These are phyloP conservation scores for Carettochelys insculpta DNA, from an alignment of 2,113 vertebrate species.

Conservation along the genomic window DNA sequence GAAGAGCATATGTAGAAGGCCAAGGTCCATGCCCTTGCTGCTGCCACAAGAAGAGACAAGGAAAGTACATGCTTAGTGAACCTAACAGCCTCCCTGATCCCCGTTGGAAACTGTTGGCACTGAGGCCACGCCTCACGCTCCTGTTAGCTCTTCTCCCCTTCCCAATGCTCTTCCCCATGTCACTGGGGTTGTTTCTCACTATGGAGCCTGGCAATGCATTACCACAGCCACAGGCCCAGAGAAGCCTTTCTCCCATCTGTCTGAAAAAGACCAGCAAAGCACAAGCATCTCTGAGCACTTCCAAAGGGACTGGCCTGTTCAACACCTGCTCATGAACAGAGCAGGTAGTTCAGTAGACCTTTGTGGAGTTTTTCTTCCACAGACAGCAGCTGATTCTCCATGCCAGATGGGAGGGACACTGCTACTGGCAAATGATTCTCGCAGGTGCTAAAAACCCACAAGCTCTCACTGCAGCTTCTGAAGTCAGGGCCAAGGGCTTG, in stretches of 20 bases:
- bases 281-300: fast-evolving
- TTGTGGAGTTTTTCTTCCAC: neutral
- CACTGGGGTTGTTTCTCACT: fast-evolving
- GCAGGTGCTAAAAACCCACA: neutral
- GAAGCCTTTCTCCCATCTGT: neutral
- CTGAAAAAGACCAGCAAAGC: neutral
- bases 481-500: neutral
- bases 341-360: neutral
- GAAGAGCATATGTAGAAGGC: too few relatives aligned
- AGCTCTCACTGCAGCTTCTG: neutral
- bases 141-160: too few relatives aligned
- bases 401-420: neutral
- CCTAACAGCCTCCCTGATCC: neutral
- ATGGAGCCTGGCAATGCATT: neutral
- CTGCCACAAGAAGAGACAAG: neutral
- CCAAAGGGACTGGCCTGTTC: neutral
- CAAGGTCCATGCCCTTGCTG: fast-evolving
- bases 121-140: neutral
- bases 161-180: too few relatives aligned
- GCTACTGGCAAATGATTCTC: neutral
- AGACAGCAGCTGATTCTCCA: neutral
- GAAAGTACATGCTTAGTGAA: fast-evolving
- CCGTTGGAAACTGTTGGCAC: fast-evolving
- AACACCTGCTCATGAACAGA: neutral
- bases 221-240: neutral